These are phyloP conservation scores for Clarias magur DNA, from an alignment of 2,113 vertebrate genomes.

Conservation along the genomic window DNA sequence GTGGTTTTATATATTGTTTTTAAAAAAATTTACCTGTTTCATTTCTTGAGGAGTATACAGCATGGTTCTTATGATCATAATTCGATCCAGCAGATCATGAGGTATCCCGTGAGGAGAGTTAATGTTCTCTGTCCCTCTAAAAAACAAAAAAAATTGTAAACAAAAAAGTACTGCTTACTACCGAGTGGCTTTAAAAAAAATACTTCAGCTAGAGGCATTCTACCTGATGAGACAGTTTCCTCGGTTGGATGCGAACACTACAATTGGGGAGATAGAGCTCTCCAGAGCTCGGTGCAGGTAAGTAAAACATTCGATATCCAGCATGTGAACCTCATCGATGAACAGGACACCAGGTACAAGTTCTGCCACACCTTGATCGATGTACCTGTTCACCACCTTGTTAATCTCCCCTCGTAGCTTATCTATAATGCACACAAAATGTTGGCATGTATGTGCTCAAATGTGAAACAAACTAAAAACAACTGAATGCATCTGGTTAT, in stretches of 20 bases:
- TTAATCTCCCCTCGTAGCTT: slow-evolving; percentile 97
- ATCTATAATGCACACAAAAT: slow-evolving; percentile 69
- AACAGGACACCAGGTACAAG: slow-evolving; percentile 95
- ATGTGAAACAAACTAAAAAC: background rate
- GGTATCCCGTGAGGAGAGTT: slow-evolving; percentile 95
- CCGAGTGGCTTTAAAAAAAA: background rate
- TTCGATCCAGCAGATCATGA: slow-evolving; percentile 88
- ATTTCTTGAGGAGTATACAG: slow-evolving; percentile 95
- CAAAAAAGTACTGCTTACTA: background rate
- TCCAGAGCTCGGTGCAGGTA: slow-evolving; percentile 95
- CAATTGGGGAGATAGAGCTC: slow-evolving; percentile 93
- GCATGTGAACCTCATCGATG: slow-evolving; percentile 97
- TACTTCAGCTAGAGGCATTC: background rate
- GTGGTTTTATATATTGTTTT: background rate
- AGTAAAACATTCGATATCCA: slow-evolving; percentile 98
- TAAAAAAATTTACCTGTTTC: slow-evolving; percentile 82
- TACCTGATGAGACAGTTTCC: slow-evolving; percentile 96
- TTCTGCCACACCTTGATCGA: slow-evolving; percentile 95
- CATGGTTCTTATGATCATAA: slow-evolving; percentile 98
- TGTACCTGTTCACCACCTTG: slow-evolving; percentile 98
- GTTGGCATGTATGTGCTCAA: background rate
- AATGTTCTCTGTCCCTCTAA: slow-evolving; percentile 92
- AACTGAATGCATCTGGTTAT: background rate
- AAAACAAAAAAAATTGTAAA: slow-evolving; percentile 33
- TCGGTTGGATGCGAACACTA: slow-evolving; percentile 97